Percentiles rank a stretch among this genome's conserved stretches.
phyloP scores from a whole-genome alignment of 2,113 vertebrate genomes.

The Phrynosoma blainvillii region DNA sequence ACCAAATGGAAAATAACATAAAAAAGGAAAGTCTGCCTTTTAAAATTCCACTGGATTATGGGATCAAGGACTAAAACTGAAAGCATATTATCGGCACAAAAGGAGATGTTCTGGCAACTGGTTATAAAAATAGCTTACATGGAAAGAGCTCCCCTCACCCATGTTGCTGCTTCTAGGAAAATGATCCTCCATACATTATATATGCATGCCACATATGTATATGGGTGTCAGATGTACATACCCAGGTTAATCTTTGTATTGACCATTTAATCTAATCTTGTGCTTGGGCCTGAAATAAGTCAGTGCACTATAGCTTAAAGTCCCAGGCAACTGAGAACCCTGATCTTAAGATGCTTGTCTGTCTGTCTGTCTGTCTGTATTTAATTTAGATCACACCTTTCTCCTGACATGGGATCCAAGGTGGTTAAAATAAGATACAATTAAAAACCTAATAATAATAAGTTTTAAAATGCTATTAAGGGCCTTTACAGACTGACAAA shows the following conservation, averaged over 20 bases:
- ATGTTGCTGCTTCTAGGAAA: background rate
- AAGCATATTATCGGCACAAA: conserved; percentile 25
- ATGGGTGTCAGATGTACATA: background rate
- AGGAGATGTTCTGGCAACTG: conserved; percentile 1
- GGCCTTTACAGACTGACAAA: no score
- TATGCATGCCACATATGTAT: background rate
- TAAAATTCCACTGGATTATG: background rate
- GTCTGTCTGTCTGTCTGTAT: no score
- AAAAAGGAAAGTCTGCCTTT: background rate
- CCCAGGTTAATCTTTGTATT: background rate
- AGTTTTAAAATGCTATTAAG: no score
- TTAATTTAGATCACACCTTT: no score
- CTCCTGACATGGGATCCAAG: no score
- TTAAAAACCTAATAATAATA: no score
- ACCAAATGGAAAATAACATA: conserved; percentile 20
- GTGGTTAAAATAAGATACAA: no score
- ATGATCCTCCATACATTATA: background rate
- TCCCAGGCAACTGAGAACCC: background rate
- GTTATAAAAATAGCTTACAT: background rate
- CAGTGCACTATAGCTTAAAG: background rate
- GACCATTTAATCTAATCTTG: background rate
- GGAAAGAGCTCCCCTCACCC: background rate
- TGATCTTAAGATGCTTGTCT: background rate
- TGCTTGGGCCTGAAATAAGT: background rate
- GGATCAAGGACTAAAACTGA: conserved; percentile 25